Evolutionary conservation across 2,888 invertebrate species (phyloP), one percentile per base, ranked within the genome.

Genomic region (Cecidostiba fungosa): DNA sequence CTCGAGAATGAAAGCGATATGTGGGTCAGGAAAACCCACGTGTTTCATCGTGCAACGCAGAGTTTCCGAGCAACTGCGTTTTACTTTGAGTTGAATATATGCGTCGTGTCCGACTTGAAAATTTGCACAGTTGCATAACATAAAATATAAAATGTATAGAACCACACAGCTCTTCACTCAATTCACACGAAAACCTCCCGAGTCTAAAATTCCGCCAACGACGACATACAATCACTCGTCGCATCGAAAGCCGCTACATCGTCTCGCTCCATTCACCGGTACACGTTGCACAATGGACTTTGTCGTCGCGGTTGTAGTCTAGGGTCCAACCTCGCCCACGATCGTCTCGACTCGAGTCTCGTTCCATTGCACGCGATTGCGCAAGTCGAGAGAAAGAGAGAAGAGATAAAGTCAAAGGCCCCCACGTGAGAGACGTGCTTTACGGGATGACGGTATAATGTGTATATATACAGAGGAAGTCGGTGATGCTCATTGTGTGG

Each of bases 231-330:
- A 59, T 59, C 54, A 59, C 54, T 59, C 54, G 54, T 59, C 54
- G 54, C 54, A 59, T 59, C 54, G 8, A n/a, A n/a, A 59, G 54
- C 8, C 19, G 54, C 54, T n/a, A n/a, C 23, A n/a, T n/a, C 50
- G 50, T 59, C 54, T n/a, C 54, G 54, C 54, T 59, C 54, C 54
- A 59, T 59, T 59, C 54, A 59, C 54, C 54, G 54, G n/a, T 59
- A 59, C 5, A n/a, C 54, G n/a, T 59, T 59, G 54, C 54, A 59
- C 54, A 59, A 59, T 59, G 54, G 54, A 59, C 54, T 59, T 59
- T 19, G 54, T 59, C 50, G 50, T 50, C 50, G 50, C 19, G 16
- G 50, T 50, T 19, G 50, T 50, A 16, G 50, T 50, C 50, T 39
- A 39, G 39, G 39, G 39, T 43, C 54, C 2, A 59, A 59, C 54